Evolutionary conservation across 2,797 vertebrate species (phyloP), one percentile per base, ranked within the genome.

Genomic region (Lithobates pipiens): DNA sequence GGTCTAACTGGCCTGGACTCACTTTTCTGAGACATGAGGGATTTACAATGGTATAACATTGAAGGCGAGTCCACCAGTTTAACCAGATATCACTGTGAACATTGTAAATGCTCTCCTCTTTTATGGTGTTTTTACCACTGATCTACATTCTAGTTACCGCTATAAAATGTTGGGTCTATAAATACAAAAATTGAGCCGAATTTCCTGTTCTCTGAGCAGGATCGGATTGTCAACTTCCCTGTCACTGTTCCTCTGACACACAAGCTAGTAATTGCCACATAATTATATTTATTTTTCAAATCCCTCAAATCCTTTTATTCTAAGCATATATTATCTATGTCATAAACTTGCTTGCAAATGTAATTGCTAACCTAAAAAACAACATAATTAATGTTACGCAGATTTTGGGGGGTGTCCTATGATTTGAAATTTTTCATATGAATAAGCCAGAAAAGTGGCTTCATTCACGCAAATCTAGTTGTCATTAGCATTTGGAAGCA

Each of bases 41-140:
- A 76, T 85, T 80, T 85, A 80, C 76, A 72, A 73, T 76, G 29
- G 54, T 54, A 73, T 29, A 80, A 80, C 67, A 74, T 50, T 34
- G 3, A 36, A 32, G 84, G 68, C 65, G 84, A 69, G 63, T 80
- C 29, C 77, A 50, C 71, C 70, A 69, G 84, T 80, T 63, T 44
- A 75, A 85, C 84, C 57, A 78, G 76, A 68, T 80, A 85, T 44
- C 71, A 69, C 75, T 61, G 82, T 23, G 61, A 42, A 68, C 32
- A 68, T 76, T 68, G 71, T 73, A 80, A 80, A 85, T 77, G 18
- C 46, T 57, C 63, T 73, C 63, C 63, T 10, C 71, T 32, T 85
- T 85, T 85, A 85, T 76, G 71, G 71, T 80, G 70, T 27, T 67
- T 57, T 29, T 76, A 65, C 39, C 39, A 70, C 77, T 67, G 27